phyloP scores from a whole-genome alignment of 2,797 vertebrate genomes.

The Oophaga sylvatica region DNA sequence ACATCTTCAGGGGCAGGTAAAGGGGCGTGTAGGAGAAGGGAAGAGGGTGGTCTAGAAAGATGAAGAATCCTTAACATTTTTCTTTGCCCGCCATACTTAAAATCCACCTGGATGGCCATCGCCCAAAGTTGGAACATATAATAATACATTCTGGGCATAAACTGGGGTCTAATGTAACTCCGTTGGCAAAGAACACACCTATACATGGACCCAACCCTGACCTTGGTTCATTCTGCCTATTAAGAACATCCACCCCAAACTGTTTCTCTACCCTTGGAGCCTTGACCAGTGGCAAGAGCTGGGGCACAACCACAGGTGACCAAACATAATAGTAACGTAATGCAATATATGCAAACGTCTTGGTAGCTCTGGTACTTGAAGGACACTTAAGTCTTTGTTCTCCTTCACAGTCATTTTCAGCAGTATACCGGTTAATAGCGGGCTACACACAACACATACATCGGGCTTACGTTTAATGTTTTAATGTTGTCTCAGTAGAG shows the following conservation, averaged over 20 bases:
- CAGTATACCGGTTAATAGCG: constrained; percentile 4
- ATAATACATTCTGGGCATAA: too few relatives aligned
- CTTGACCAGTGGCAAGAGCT: background rate
- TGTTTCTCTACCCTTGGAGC: background rate
- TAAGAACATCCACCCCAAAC: background rate
- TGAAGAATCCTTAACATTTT: too few relatives aligned
- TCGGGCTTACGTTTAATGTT: constrained; percentile 6
- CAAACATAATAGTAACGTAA: background rate
- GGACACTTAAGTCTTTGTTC: background rate
- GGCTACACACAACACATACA: background rate
- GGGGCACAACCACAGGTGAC: background rate
- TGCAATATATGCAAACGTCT: background rate
- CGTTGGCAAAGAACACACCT: background rate
- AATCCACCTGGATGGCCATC: too few relatives aligned
- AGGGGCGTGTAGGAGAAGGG: too few relatives aligned
- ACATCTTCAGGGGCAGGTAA: too few relatives aligned
- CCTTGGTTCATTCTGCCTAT: background rate
- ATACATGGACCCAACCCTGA: background rate
- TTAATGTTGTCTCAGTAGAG: constrained; percentile 6
- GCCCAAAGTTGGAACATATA: too few relatives aligned
- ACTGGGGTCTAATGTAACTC: background rate
- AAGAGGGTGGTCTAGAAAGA: too few relatives aligned
- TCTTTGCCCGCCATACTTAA: too few relatives aligned
- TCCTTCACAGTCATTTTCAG: background rate
- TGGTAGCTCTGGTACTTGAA: background rate